A percentile compares a stretch with the other conserved stretches of the same genome.
These are phyloP conservation scores for Orgyia antiqua DNA, from an alignment of 2,888 invertebrate species.

Conservation along the genomic window DNA sequence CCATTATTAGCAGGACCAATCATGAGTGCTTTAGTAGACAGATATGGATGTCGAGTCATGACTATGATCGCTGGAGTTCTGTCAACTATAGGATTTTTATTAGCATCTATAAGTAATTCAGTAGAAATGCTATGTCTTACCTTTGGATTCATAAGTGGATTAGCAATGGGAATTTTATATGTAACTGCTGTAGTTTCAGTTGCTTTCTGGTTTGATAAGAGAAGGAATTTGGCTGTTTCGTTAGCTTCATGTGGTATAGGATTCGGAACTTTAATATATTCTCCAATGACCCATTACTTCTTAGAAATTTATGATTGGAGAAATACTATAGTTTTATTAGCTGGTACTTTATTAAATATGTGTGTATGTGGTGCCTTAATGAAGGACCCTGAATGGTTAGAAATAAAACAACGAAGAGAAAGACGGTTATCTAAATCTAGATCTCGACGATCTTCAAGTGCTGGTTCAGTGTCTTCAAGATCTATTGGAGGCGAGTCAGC, in stretches of 20 bases:
- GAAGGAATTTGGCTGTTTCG: constrained; percentile 90
- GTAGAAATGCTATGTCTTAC: constrained; percentile 88
- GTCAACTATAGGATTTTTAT: constrained; percentile 85
- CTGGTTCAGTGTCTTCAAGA: constrained; percentile 68
- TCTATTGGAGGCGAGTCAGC: constrained; percentile 68
- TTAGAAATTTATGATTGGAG: constrained; percentile 88
- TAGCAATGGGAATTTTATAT: constrained; percentile 90
- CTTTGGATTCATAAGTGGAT: constrained; percentile 89
- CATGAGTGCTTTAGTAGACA: constrained; percentile 89
- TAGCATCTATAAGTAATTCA: constrained; percentile 83
- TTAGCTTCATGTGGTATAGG: constrained; percentile 93
- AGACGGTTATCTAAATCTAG: constrained; percentile 51
- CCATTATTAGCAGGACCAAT: constrained; percentile 91
- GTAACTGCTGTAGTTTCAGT: constrained; percentile 94
- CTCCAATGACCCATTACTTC: constrained; percentile 87
- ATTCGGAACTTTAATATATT: constrained; percentile 92
- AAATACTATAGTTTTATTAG: constrained; percentile 85
- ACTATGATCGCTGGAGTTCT: constrained; percentile 84
- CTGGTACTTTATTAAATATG: constrained; percentile 90
- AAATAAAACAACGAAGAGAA: constrained; percentile 79
- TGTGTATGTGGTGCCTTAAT: constrained; percentile 91
- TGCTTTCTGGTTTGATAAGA: constrained; percentile 94
- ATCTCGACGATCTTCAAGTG: constrained; percentile 66
- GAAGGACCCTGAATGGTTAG: constrained; percentile 91
- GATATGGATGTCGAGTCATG: constrained; percentile 87